A percentile compares a stretch with the other conserved stretches of the same genome.
phyloP scores from a whole-genome alignment of 2,113 vertebrate species.

The Atrichornis clamosus region DNA sequence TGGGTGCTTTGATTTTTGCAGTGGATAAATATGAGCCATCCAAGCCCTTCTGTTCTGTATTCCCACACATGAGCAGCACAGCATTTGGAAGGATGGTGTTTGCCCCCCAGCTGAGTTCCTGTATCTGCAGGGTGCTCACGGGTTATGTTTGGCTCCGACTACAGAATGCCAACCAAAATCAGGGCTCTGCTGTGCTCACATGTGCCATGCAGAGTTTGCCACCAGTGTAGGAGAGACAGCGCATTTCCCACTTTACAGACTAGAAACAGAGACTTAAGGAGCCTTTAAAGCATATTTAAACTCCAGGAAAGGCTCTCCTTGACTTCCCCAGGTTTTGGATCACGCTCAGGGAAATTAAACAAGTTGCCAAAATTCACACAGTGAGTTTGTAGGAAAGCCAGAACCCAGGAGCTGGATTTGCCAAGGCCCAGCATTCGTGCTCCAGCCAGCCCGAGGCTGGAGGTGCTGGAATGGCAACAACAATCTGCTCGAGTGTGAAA shows the following conservation, averaged over 20 bases:
- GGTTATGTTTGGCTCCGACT: neutral
- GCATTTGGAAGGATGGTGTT: neutral
- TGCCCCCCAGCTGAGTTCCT: neutral
- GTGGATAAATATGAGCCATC: neutral
- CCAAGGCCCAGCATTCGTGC: neutral
- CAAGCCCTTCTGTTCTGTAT: neutral
- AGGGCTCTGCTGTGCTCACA: neutral
- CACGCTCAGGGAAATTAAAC: neutral
- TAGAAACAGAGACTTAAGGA: neutral
- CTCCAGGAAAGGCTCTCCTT: slow-evolving; percentile 7
- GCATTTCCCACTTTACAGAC: neutral
- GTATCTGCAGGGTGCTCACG: accelerated
- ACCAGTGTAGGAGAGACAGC: neutral
- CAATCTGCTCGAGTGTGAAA: slow-evolving; percentile 19
- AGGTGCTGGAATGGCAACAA: slow-evolving; percentile 39
- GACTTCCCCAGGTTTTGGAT: slow-evolving; percentile 5
- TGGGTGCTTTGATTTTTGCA: neutral
- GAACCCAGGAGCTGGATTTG: neutral
- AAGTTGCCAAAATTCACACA: neutral
- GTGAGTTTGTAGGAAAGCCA: neutral
- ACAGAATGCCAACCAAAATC: neutral
- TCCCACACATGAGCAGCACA: neutral
- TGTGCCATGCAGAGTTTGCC: neutral
- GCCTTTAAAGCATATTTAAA: neutral
- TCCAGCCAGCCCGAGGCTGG: neutral